phyloP scores from a whole-genome alignment of 1,140 invertebrate species.

The Zophobas morio region DNA sequence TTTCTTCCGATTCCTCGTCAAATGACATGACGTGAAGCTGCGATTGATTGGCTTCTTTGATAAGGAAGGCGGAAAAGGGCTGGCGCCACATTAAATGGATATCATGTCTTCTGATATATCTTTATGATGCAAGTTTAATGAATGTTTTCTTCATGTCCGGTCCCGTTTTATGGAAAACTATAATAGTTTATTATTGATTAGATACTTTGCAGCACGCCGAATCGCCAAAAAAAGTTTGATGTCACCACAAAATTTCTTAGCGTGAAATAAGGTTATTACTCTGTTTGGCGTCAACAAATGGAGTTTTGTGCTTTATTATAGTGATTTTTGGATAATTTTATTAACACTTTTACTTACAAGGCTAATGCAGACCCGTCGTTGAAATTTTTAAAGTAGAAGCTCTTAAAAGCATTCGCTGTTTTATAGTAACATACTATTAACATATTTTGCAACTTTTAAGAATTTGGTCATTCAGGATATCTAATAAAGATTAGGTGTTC shows the following conservation, averaged over 20 bases:
- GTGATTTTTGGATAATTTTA: too few species aligned
- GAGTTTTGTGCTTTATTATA: too few species aligned
- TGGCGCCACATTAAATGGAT: conserved; percentile 43
- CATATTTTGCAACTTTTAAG: neutral
- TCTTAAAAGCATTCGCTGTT: too few species aligned
- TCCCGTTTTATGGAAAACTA: conserved; percentile 27
- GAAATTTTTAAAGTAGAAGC: too few species aligned
- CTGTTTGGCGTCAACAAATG: too few species aligned
- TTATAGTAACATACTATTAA: neutral
- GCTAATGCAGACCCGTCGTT: too few species aligned
- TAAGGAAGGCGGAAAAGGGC: conserved; percentile 41
- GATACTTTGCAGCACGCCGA: neutral
- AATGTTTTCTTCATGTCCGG: conserved; percentile 25
- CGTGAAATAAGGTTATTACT: too few species aligned
- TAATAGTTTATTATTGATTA: conserved; percentile 9
- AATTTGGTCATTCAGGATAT: neutral
- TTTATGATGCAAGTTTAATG: conserved; percentile 42
- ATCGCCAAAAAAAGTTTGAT: conserved; percentile 1
- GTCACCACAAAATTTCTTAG: too few species aligned
- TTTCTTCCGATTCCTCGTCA: conserved; percentile 47
- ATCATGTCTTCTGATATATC: conserved; percentile 30
- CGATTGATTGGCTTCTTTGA: conserved; percentile 48
- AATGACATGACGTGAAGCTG: conserved; percentile 46
- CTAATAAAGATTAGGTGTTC: too few species aligned
- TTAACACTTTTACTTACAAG: too few species aligned